Evolutionary conservation across 2,888 invertebrate species (phyloP), one percentile per base, ranked within the genome.

Genomic region (Tenthredo scrophulariae): DNA sequence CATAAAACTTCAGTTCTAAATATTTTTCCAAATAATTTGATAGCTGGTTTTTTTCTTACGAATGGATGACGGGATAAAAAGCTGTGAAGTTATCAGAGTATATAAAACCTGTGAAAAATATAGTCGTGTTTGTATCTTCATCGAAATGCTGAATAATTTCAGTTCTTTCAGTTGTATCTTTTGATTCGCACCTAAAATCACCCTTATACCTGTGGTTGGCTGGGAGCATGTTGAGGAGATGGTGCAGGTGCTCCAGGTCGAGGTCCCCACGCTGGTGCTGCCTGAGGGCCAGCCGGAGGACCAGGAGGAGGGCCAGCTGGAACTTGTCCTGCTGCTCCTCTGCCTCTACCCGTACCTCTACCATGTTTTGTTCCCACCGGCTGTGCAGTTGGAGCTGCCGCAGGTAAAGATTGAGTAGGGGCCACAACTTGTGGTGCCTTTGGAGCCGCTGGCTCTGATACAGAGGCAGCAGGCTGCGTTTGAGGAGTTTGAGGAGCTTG

Each of bases 371-470:
- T 40, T n/a, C 72, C 72, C 13, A n/a, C 33, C 0, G 62, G 62
- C 6, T 26, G 22, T 40, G 58, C 13, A 18, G 58, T 7, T 22
- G 40, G 15, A 80, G 33, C 22, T 77, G 6, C 50, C 18, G 1
- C 29, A 54, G 50, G 77, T 80, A 50, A 37, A 80, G 62, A 37
- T 58, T 22, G 80, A 37, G 40, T 22, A 22, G 83, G 83, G n/a
- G 83, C 67, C 10, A 15, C 15, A 18, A 15, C 33, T n/a, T 29
- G 65, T 2, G 83, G 54, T 15, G 65, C 40, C 22, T 29, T 26
- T n/a, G 43, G 83, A 65, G 67, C 46, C 2, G 50, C 18, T 29
- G 67, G 70, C 15, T 26, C 9, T 22, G 50, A 83, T 46, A 50
- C 29, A 46, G 83, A 29, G 33, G 83, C 29, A 7, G 46, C 46